Percentiles rank a stretch among this genome's conserved stretches.
These are phyloP conservation scores for Parauchenoglanis ngamensis DNA, from an alignment of 2,797 vertebrate species.

Conservation along the genomic window DNA sequence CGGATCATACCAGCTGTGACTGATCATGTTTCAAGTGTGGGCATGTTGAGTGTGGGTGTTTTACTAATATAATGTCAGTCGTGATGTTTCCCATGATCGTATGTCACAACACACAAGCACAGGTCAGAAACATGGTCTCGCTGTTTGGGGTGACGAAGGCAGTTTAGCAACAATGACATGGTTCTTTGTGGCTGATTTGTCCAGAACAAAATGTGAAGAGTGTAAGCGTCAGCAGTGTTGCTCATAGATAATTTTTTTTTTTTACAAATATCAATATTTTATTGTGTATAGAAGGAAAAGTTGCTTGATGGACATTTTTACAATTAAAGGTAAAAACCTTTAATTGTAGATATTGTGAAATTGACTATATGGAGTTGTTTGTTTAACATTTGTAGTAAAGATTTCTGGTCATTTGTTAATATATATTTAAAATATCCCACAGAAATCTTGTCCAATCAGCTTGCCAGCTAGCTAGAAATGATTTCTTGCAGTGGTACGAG, in stretches of 20 bases:
- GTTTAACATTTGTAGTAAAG: neutral
- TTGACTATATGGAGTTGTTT: neutral
- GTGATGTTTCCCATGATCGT: neutral
- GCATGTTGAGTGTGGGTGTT: conserved; percentile 3
- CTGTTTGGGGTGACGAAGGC: neutral
- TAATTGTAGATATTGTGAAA: neutral
- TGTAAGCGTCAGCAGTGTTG: neutral
- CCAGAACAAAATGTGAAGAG: neutral
- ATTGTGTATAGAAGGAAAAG: neutral
- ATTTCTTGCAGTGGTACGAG: neutral
- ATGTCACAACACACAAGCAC: neutral
- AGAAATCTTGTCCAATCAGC: neutral
- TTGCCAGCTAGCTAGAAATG: neutral
- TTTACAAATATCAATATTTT: neutral
- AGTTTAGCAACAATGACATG: neutral
- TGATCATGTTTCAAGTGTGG: conserved; percentile 11
- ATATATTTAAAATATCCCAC: neutral
- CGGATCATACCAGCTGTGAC: neutral
- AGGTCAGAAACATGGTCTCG: neutral
- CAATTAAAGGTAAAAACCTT: neutral
- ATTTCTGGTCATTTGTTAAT: neutral
- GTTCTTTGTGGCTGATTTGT: neutral
- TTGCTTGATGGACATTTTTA: neutral
- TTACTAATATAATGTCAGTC: neutral
- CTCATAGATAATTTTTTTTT: neutral